A percentile compares a stretch with the other conserved stretches of the same genome.
phyloP scores from a whole-genome alignment of 2,797 vertebrate genomes.

The Acanthopagrus latus region DNA sequence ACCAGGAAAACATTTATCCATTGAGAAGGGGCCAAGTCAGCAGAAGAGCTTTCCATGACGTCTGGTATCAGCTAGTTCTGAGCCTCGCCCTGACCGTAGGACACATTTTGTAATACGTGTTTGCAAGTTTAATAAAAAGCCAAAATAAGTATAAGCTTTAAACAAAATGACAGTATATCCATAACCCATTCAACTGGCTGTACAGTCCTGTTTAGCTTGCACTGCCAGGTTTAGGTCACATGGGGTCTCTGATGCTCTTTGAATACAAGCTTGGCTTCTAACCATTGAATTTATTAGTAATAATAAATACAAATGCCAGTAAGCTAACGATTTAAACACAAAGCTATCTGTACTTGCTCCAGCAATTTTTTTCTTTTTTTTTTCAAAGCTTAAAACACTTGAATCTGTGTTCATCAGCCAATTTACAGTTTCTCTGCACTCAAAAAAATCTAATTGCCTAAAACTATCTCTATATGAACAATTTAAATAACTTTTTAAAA shows the following conservation, averaged over 20 bases:
- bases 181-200: background rate
- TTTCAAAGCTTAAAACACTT: background rate
- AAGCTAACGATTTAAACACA: background rate
- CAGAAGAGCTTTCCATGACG: conserved; percentile 71
- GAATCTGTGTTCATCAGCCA: background rate
- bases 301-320: background rate
- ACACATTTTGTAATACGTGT: background rate
- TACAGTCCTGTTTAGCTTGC: conserved; percentile 45
- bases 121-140: conserved; percentile 19
- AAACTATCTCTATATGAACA: too few species aligned
- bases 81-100: background rate
- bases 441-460: too few species aligned
- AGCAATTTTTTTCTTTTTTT: too few species aligned
- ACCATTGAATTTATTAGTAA: background rate
- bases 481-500: too few species aligned
- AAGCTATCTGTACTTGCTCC: background rate
- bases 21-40: conserved; percentile 76
- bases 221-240: conserved; percentile 67
- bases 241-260: conserved; percentile 72
- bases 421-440: background rate
- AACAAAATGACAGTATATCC: background rate
- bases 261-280: conserved; percentile 25
- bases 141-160: background rate
- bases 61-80: conserved; percentile 46
- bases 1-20: conserved; percentile 69